Conservation (phyloP, 2,888 invertebrate species). For the Molanna angustata region DNA sequence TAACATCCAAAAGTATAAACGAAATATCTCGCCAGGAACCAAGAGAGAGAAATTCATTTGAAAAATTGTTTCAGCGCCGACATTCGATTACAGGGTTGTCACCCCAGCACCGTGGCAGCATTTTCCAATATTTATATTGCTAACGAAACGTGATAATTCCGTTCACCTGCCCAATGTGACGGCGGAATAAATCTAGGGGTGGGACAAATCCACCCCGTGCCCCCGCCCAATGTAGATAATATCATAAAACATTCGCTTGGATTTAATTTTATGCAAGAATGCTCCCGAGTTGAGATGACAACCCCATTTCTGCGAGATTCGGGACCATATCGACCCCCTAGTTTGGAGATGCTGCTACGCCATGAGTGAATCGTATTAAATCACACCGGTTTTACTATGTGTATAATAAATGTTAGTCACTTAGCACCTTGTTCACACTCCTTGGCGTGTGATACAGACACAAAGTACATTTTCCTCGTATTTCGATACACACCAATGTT, state of each 20-base stretch:
- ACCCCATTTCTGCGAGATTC: slow-evolving; percentile 23
- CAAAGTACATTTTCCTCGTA: no score
- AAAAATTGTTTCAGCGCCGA: slow-evolving; percentile 2
- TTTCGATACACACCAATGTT: no score
- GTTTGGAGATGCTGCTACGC: no score
- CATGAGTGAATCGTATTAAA: not conserved
- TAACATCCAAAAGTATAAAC: no score
- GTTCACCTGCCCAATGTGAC: slow-evolving; percentile 30
- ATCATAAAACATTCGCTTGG: slow-evolving; percentile 36
- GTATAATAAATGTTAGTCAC: no score
- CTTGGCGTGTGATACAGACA: no score
- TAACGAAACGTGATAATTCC: slow-evolving; percentile 33
- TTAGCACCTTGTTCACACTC: no score
- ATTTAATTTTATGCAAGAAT: slow-evolving; percentile 56
- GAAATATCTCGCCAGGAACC: no score
- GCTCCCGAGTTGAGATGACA: slow-evolving; percentile 37
- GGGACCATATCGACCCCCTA: not conserved
- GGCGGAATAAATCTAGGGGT: slow-evolving; percentile 17
- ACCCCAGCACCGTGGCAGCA: slow-evolving; percentile 13
- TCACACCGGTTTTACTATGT: no score
- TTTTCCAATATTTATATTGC: slow-evolving; percentile 32
- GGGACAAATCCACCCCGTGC: slow-evolving; percentile 2
- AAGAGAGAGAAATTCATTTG: slow-evolving; percentile 9
- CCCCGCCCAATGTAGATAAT: slow-evolving; percentile 25
- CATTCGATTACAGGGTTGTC: slow-evolving; percentile 26